These are phyloP conservation scores for Notocelia uddmanniana DNA, from an alignment of 2,888 invertebrate species.

Conservation along the genomic window DNA sequence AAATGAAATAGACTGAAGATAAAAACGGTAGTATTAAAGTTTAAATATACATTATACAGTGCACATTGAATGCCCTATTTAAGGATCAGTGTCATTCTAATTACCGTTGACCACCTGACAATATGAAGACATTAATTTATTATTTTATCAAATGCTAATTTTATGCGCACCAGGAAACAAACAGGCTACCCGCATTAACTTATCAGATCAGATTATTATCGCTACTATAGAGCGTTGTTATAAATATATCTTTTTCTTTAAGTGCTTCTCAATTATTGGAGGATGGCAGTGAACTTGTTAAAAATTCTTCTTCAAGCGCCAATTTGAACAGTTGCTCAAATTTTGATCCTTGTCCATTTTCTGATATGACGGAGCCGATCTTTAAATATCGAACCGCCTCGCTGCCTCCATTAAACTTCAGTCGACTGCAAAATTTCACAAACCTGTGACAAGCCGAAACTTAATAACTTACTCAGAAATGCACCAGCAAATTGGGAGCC, in stretches of 20 bases:
- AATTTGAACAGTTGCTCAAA: neutral
- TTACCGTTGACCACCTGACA: constrained; percentile 14
- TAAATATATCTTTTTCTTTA: constrained; percentile 1
- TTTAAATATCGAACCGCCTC: constrained; percentile 33
- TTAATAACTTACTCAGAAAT: constrained; percentile 86
- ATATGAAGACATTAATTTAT: constrained; percentile 26
- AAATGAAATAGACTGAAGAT: neutral
- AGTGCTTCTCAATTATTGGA: neutral
- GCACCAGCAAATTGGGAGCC: constrained; percentile 83
- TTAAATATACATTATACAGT: neutral
- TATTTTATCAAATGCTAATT: constrained; percentile 30
- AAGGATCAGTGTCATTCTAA: constrained; percentile 16
- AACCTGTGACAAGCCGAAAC: constrained; percentile 84
- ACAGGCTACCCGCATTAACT: constrained; percentile 21
- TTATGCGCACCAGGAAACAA: constrained; percentile 35
- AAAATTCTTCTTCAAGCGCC: neutral
- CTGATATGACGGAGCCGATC: neutral
- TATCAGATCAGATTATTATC: constrained; percentile 33
- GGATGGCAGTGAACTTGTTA: neutral
- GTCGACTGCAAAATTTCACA: constrained; percentile 81
- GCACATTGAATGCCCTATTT: constrained; percentile 1
- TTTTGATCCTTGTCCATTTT: neutral
- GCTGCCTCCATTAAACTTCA: constrained; percentile 54
- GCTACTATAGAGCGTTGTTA: neutral
- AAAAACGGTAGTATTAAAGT: neutral